These are phyloP conservation scores for Lanistes nyassanus DNA, from an alignment of 1,140 invertebrate species.

Conservation along the genomic window DNA sequence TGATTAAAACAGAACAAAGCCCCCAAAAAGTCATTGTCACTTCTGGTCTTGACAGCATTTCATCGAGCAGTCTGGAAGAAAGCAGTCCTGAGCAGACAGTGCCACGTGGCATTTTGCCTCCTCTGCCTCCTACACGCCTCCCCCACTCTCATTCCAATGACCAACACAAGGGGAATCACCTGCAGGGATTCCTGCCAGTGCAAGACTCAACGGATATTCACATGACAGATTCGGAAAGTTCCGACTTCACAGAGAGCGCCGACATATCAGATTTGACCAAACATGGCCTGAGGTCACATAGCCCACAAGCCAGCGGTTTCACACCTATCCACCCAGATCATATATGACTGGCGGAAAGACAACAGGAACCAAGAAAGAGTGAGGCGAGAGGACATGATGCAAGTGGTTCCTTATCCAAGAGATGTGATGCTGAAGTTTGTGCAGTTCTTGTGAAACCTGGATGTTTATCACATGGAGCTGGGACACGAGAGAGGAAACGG, in stretches of 20 bases:
- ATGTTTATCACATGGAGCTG: neutral
- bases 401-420: neutral
- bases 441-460: neutral
- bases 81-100: conserved; percentile 54
- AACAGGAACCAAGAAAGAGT: too few species aligned
- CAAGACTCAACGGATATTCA: conserved; percentile 49
- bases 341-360: conserved; percentile 8
- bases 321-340: conserved; percentile 33
- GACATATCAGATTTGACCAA: conserved; percentile 44
- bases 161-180: conserved; percentile 26
- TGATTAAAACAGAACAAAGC: too few species aligned
- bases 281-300: neutral
- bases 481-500: neutral
- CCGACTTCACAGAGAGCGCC: conserved; percentile 45
- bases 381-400: neutral
- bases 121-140: conserved; percentile 18
- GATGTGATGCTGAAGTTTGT: neutral
- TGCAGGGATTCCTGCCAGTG: conserved; percentile 50
- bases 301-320: conserved; percentile 15
- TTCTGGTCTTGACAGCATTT: conserved; percentile 44
- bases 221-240: conserved; percentile 53
- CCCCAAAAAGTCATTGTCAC: neutral
- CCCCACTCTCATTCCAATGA: conserved; percentile 1
- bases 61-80: conserved; percentile 54
- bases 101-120: conserved; percentile 32